Percentiles rank a stretch among this genome's conserved stretches.
Evolutionary conservation across 2,888 invertebrate genomes (phyloP).

Genomic region (Labia minor): DNA sequence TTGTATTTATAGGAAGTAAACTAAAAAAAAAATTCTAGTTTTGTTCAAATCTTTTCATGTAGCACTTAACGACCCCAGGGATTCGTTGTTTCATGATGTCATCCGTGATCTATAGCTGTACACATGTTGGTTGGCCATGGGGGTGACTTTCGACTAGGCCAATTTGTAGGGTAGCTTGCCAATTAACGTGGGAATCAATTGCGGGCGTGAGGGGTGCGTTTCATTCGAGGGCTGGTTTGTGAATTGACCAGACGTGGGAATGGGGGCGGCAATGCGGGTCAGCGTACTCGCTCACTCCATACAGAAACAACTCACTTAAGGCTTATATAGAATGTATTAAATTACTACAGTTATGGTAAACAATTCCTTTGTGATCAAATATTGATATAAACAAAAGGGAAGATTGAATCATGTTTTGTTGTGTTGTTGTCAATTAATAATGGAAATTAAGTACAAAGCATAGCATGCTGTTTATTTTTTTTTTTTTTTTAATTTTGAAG

Average conservation of each 20-base stretch:
- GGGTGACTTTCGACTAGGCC: not conserved
- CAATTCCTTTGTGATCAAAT: too few species aligned
- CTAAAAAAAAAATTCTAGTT: too few species aligned
- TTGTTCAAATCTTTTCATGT: too few species aligned
- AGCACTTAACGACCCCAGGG: not conserved
- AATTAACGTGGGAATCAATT: constrained; percentile 13
- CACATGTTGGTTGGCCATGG: not conserved
- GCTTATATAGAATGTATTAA: not conserved
- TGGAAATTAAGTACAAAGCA: too few species aligned
- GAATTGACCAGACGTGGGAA: constrained; percentile 13
- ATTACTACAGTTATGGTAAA: too few species aligned
- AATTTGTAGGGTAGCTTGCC: constrained; percentile 8
- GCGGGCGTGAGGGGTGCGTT: not conserved
- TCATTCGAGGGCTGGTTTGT: not conserved
- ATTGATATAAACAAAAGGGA: too few species aligned
- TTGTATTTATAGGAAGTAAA: too few species aligned
- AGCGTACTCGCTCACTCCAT: not conserved
- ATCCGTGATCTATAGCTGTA: not conserved
- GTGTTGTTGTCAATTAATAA: too few species aligned
- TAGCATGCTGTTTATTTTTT: too few species aligned
- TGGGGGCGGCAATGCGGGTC: constrained; percentile 1
- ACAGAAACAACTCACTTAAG: not conserved
- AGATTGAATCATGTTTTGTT: too few species aligned
- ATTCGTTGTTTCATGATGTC: not conserved
- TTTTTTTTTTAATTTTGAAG: too few species aligned